Conservation (phyloP, 2,888 invertebrate species). For the Drosophila bunnanda region DNA sequence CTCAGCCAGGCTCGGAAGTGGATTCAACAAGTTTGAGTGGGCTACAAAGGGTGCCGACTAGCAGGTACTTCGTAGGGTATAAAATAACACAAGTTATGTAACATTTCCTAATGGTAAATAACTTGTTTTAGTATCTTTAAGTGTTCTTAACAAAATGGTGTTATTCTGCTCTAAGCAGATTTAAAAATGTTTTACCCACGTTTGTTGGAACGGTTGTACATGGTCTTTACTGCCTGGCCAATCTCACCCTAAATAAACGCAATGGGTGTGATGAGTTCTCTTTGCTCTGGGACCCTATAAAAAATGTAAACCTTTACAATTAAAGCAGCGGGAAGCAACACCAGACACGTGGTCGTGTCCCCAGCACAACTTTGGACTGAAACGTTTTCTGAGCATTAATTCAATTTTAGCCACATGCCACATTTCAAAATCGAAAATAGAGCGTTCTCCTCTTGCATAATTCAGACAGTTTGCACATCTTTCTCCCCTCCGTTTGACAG, state of each 20-base stretch:
- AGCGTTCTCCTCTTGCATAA: conserved; percentile 26
- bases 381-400: conserved; percentile 43
- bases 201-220: conserved; percentile 39
- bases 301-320: conserved; percentile 61
- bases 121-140: not conserved
- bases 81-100: not conserved
- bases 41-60: not conserved
- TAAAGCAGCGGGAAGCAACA: conserved; percentile 27
- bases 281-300: conserved; percentile 38
- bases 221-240: conserved; percentile 55
- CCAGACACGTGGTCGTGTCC: conserved; percentile 22
- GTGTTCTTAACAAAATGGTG: not conserved
- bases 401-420: conserved; percentile 49
- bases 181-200: conserved; percentile 67
- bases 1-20: conserved; percentile 22
- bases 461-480: conserved; percentile 26
- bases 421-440: conserved; percentile 26
- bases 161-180: conserved; percentile 40
- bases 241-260: conserved; percentile 19
- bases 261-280: conserved; percentile 9
- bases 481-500: not conserved
- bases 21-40: conserved; percentile 65
- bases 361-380: conserved; percentile 31
- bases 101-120: not conserved
- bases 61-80: conserved; percentile 11